phyloP scores from a whole-genome alignment of 2,797 vertebrate genomes.

The Oreochromis mossambicus region DNA sequence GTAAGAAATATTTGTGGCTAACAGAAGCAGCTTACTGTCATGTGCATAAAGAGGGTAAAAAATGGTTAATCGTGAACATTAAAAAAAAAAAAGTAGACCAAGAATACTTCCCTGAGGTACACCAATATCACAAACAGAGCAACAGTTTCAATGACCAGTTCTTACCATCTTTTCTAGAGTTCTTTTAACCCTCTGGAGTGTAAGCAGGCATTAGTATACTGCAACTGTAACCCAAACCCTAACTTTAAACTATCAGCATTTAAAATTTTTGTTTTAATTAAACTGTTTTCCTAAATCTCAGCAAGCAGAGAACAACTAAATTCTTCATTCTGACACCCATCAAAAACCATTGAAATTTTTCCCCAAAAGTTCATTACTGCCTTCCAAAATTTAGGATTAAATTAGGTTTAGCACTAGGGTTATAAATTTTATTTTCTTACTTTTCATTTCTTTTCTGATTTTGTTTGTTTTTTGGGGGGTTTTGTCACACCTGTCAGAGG shows the following conservation, averaged over 20 bases:
- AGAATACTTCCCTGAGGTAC: not conserved
- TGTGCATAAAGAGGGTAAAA: not conserved
- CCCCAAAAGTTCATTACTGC: not conserved
- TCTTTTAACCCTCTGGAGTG: not conserved
- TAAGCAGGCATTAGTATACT: not conserved
- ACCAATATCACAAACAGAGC: not conserved
- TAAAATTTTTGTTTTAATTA: not conserved
- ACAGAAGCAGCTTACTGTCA: not conserved
- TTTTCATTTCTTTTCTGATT: not conserved
- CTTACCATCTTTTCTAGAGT: not conserved
- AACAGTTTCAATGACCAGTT: not conserved
- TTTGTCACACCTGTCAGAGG: not conserved
- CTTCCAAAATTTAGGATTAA: not conserved
- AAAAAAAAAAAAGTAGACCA: not conserved
- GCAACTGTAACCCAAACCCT: not conserved
- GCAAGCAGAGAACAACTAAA: not conserved
- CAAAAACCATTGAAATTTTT: not conserved
- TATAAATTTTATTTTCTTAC: not conserved
- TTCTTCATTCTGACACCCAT: not conserved
- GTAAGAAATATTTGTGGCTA: not conserved
- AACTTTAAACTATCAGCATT: not conserved
- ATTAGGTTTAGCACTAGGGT: not conserved
- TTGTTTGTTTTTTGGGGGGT: rapidly evolving
- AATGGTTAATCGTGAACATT: not conserved
- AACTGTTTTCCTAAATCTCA: not conserved